phyloP scores from a whole-genome alignment of 1,140 invertebrate species.

The Bicyclus anynana region DNA sequence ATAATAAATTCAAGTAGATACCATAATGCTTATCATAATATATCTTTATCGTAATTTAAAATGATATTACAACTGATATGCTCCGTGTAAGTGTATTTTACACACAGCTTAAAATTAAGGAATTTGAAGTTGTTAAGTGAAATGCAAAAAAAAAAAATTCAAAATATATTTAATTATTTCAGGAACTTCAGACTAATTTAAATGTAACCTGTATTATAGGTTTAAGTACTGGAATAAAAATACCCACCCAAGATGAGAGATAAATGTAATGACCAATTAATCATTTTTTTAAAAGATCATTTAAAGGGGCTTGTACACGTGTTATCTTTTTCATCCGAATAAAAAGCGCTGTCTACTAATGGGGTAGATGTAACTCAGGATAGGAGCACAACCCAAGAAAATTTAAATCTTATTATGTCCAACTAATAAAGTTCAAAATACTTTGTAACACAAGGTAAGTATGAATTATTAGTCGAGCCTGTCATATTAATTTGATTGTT shows the following conservation, averaged over 20 bases:
- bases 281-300: not conserved
- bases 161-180: no score
- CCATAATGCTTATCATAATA: no score
- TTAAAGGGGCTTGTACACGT: conserved; percentile 5
- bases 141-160: no score
- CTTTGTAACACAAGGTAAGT: not conserved
- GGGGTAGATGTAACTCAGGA: conserved; percentile 1
- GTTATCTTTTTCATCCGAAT: not conserved
- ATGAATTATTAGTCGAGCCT: conserved; percentile 5
- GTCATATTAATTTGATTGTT: conserved; percentile 12
- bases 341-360: not conserved
- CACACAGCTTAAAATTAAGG: no score
- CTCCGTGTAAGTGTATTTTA: no score
- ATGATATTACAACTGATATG: no score
- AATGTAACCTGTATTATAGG: no score
- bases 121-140: no score
- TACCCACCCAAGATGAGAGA: not conserved
- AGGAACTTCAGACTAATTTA: no score
- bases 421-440: not conserved
- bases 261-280: not conserved
- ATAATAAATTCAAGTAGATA: no score
- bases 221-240: no score
- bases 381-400: not conserved
- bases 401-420: not conserved
- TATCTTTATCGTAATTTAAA: no score